Base-by-base conservation (phyloP, 2,888 invertebrate species). In the Furcula furcula region DNA sequence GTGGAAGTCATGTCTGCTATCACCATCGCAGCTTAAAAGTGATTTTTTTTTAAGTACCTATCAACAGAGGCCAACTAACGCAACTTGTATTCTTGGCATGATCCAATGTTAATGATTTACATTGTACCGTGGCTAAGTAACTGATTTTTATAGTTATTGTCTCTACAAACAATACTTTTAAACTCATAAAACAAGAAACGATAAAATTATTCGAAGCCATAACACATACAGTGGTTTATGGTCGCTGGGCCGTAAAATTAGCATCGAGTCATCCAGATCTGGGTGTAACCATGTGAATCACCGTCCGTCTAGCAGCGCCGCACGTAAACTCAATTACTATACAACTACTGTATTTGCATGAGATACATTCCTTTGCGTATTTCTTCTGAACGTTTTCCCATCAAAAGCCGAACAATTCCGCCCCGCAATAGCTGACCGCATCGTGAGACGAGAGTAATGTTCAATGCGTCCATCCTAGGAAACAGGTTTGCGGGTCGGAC, bases 401-500 rank as follows among this genome's bases (percentile, higher is more conserved):
- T 43, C 21, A 47, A 28, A 38, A n/a, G n/a, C n/a, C n/a, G 14
- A 36, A 32, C 32, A 38, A 52, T 49, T 36, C 25, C 23, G 29
- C 46, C 39, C 28, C 37, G 34, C 36, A 47, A 46, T 36, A 36
- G 38, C 34, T 26, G 31, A 50, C 32, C 48, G 46, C 46, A 48
- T 28, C 27, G 15, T 38, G 38, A 40, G 35, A 38, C 40, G 39
- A 45, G 45, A 53, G 40, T 46, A 55, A 42, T 55, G 42, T 48
- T 48, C 40, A 51, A 47, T 46, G 52, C 54, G 51, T 45, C 45
- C 55, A 59, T 49, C 39, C 56, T 53, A 67, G 57, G 50, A 67
- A 83, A 84, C 85, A 63, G 83, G 81, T 85, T 82, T 70, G 63
- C 67, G 48, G 42, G 70, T 61, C 64, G 59, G 57, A 64, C 46